Base-by-base conservation (phyloP, 2,888 invertebrate genomes). In the Eupithecia centaureata region DNA sequence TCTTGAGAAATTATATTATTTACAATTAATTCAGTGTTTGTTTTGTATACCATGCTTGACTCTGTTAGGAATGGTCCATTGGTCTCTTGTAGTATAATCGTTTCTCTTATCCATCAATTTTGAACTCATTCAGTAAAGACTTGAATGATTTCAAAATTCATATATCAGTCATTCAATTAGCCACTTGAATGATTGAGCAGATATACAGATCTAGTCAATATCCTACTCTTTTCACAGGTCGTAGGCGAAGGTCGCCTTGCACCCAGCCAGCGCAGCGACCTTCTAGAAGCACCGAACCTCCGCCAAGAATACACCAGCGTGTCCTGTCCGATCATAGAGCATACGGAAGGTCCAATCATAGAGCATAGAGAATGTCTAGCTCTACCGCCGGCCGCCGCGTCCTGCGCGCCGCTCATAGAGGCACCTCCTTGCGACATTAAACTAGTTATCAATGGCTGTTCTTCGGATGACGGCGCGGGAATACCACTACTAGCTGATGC, bases 251-350 rank as follows among this genome's bases (percentile, higher is more conserved):
- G 92, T 63, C 94, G 95, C 66, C 91, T 94, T 0, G 91, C 91
- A 65, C 94, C 94, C 5, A 84, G 90, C 0, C 87, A 92, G 8
- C 94, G 93, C 64, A 88, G 90, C 25, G 89, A 92, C 63, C 79
- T 92, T 10, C 84, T 94, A 70, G 94, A 92, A 74, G 92, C 94
- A 2, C 91, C 93, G 12, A 91, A 90, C 67, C 91, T 91, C 56
- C 89, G 94, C 2, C 89, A 90, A 65, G 91, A 92, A 74, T 87
- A 88, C 80, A 86, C 95, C 1, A 95, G 95, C 80, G 95, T 95
- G 27, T 96, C 96, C 5, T 96, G 96, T 79, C 96, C 96, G 0
- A 96, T 96, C 82, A 96, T 96, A 65, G 96, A 96, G 80, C 90
- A 90, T 72, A 80, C 87, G 0, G 90, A 88, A 61, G 77, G 79